Evolutionary conservation across 2,797 vertebrate genomes (phyloP).

Genomic region (Cossypha heuglini): DNA sequence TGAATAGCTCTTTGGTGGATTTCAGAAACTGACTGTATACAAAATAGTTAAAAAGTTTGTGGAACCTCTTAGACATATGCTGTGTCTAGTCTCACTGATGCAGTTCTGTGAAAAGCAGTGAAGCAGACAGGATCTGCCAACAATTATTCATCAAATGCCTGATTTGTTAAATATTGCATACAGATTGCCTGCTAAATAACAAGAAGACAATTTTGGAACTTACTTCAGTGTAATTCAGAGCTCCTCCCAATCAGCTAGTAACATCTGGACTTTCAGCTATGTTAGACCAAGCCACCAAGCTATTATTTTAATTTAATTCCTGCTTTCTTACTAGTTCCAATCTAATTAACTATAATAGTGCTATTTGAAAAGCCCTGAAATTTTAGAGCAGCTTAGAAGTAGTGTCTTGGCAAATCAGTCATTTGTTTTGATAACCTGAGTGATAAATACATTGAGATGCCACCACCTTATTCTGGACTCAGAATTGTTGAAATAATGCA

Average conservation of each 20-base stretch:
- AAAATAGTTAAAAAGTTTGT: not conserved
- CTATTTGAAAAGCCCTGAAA: constrained; percentile 16
- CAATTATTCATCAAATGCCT: constrained; percentile 36
- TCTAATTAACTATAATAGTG: constrained; percentile 41
- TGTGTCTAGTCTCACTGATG: not conserved
- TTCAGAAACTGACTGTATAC: not conserved
- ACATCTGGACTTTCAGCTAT: not conserved
- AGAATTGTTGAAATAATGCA: constrained; percentile 9
- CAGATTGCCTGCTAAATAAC: constrained; percentile 33
- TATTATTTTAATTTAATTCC: constrained; percentile 54
- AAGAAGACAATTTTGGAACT: not conserved
- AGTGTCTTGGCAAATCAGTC: constrained; percentile 29
- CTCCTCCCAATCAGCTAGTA: not conserved
- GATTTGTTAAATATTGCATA: constrained; percentile 53
- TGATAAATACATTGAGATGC: constrained; percentile 47
- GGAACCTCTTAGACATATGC: not conserved
- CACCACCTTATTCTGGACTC: constrained; percentile 17
- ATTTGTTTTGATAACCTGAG: constrained; percentile 32
- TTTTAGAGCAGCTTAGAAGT: constrained; percentile 47
- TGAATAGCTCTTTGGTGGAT: not conserved
- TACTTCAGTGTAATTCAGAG: not conserved
- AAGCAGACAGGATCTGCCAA: constrained; percentile 30
- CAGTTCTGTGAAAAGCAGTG: not conserved
- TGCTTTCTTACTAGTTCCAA: constrained; percentile 30
- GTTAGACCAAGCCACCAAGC: constrained; percentile 23